These are phyloP conservation scores for Troides helena DNA, from an alignment of 2,888 invertebrate genomes.

Conservation along the genomic window DNA sequence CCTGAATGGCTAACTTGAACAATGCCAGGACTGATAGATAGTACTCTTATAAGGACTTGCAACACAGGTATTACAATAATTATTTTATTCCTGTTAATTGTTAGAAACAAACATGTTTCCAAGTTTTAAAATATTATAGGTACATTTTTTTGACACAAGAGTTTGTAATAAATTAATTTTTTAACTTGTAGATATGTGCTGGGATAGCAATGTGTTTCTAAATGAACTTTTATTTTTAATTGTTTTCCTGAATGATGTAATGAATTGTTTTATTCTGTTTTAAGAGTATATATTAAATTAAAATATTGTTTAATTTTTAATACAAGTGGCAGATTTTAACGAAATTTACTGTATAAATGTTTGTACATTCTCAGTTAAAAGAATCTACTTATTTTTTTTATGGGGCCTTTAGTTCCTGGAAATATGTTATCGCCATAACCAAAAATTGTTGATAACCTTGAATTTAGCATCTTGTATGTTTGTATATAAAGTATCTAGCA, in stretches of 20 bases:
- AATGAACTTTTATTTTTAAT: background rate
- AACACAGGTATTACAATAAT: constrained; percentile 19
- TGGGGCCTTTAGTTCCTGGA: background rate
- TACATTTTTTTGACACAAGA: background rate
- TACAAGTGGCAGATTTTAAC: background rate
- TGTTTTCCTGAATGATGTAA: background rate
- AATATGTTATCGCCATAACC: background rate
- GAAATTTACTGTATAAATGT: too few relatives aligned
- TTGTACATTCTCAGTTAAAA: too few relatives aligned
- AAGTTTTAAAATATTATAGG: background rate
- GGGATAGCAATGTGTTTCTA: background rate
- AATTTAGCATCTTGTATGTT: background rate
- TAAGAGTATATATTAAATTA: background rate
- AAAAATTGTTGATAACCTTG: background rate
- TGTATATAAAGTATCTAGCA: constrained; percentile 2
- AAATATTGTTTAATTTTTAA: background rate
- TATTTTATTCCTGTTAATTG: constrained; percentile 9
- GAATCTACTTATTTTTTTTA: too few relatives aligned
- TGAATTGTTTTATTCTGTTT: background rate
- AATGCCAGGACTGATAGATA: constrained; percentile 27
- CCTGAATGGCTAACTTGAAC: constrained; percentile 13
- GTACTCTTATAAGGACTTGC: constrained; percentile 4
- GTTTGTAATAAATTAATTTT: background rate
- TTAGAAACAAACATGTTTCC: background rate
- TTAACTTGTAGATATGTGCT: background rate